Evolutionary conservation across 2,113 vertebrate species (phyloP), one percentile per base, ranked within the genome.

Genomic region (Pseudois nayaur): DNA sequence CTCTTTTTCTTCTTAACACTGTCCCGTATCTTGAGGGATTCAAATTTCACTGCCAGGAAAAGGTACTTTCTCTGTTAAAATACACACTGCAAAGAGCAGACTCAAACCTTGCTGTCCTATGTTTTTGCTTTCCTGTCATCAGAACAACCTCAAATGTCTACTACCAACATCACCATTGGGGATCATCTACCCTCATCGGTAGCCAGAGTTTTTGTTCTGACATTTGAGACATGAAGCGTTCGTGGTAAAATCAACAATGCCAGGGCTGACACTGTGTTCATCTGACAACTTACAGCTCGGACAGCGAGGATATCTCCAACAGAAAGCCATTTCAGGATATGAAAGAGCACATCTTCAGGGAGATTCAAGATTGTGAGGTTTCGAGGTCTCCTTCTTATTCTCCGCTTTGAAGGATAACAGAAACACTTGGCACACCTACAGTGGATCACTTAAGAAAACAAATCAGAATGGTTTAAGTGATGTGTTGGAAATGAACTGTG

Each of bases 361-460:
- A 99, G 99, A 54, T 98, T 99, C 97, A 99, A 96, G 91, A 99
- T 97, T 0, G 99, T 99, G 33, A 99, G 97, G 76, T 98, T 98
- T 29, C 99, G 98, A 8, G 99, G 99, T 12, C 99, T 98, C 97
- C 99, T 99, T 96, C 99, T 99, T 90, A 99, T 94, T 92, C 99
- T 99, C 95, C 99, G 99, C 94, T 99, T 99, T 1, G 98, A 98
- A 54, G 99, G 99, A 85, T 99, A 98, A 2, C 99, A 99, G 98
- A 99, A 99, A 96, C 99, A 99, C 99, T 99, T 99, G 98, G 99
- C 99, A 98, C 99, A 99, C 92, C 99, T 99, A 98, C 99, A 99
- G 98, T 99, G 99, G 97, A 99, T 97, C 94, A 99, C 99, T 99
- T 95, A 31, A 97, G 96, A 64, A 85, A 96, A 92, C 96, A 7